Evolutionary conservation across 2,797 vertebrate species (phyloP).

Genomic region (Ispidina picta): DNA sequence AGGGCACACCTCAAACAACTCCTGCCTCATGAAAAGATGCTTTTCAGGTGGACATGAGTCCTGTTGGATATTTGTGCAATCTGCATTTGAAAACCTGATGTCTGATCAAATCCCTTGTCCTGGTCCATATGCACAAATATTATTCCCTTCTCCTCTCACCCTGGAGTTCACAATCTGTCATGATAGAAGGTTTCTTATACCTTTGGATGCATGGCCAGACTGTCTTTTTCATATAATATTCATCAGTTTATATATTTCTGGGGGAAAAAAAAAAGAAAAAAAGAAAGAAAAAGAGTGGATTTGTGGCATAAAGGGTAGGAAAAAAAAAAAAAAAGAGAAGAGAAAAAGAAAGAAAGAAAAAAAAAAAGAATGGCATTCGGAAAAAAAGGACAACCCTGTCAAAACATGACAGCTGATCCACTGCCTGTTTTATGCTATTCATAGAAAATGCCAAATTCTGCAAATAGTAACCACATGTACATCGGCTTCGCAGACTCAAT

Average conservation of each 20-base stretch:
- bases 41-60: conserved; percentile 36
- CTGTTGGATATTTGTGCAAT: neutral
- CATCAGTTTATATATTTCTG: conserved; percentile 25
- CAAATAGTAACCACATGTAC: conserved; percentile 82
- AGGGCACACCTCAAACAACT: neutral
- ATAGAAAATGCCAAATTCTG: conserved; percentile 83
- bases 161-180: conserved; percentile 6
- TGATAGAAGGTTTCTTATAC: conserved; percentile 19
- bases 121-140: neutral
- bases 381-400: conserved; percentile 81
- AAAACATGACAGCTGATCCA: conserved; percentile 78
- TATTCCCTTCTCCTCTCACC: conserved; percentile 7
- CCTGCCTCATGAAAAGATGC: neutral
- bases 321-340: neutral
- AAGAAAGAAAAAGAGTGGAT: neutral
- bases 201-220: neutral
- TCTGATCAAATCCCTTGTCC: neutral
- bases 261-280: too few relatives aligned
- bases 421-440: conserved; percentile 80
- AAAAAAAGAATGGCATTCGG: conserved; percentile 68
- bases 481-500: conserved; percentile 67
- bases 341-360: neutral
- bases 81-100: conserved; percentile 20
- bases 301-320: conserved; percentile 22
- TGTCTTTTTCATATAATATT: conserved; percentile 49